Evolutionary conservation across 2,113 vertebrate genomes (phyloP), one percentile per base, ranked within the genome.

Genomic region (Lonchura striata): DNA sequence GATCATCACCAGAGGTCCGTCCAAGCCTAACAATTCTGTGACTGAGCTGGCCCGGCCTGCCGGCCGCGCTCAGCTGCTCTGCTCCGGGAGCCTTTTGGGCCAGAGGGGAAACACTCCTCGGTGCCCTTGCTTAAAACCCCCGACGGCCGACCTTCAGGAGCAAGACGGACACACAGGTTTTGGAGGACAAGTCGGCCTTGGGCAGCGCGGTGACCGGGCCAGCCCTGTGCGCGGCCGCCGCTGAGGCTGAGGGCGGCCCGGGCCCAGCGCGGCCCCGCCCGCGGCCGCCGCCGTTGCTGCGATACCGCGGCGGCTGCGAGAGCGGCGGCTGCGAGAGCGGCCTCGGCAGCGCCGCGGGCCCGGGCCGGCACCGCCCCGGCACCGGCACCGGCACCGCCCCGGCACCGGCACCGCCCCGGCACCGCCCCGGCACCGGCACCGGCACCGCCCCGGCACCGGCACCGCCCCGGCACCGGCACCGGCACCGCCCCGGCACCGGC

Each of bases 251-350:
- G 2, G 10, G 56, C 22, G 19, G 22, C 50, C 35, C 24, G 4
- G 37, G 27, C 37, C 18, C n/a, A 7, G 27, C 19, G n/a, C n/a
- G n/a, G 75, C 66, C 18, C 76, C 59, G 17, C 76, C 82, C 25
- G 65, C 60, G 16, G 56, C 65, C 46, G 27, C 49, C 69, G 53
- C 72, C 33, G 94, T 95, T 90, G 86, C 94, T 71, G 63, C 23
- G 94, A 68, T 15, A 94, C 92, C 15, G 2, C 8, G 30, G 56
- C 71, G 35, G 59, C 69, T n/a, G 59, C 30, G 19, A 17, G 66
- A 3, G 53, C 42, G 33, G 65, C 71, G 35, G 59, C 69, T n/a
- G 59, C 30, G 19, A 17, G 66, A 3, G 53, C 42, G 33, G 65
- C 71, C 42, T 31, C 54, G 7, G 42, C 59, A 23, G 3, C 0